Conservation (phyloP, 1,140 invertebrate genomes). For the Gonatopus flavifemur region DNA sequence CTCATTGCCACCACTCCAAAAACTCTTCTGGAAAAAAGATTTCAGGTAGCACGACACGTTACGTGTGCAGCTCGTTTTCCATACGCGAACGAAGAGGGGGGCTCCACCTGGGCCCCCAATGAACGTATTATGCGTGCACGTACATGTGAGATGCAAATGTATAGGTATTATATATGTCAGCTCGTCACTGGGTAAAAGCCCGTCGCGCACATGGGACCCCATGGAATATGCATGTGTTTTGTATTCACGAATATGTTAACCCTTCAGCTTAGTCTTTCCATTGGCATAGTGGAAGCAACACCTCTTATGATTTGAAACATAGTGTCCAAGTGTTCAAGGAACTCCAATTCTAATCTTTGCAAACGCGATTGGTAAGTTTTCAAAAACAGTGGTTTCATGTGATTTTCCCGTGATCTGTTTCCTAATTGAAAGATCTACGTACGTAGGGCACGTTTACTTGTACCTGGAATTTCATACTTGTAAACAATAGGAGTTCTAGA, state of each 20-base stretch:
- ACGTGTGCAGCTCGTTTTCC: constrained; percentile 33
- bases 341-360: too few species aligned
- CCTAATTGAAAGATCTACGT: too few species aligned
- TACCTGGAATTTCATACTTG: too few species aligned
- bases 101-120: constrained; percentile 49
- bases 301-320: too few species aligned
- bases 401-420: too few species aligned
- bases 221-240: constrained; percentile 51
- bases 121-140: constrained; percentile 29
- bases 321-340: too few species aligned
- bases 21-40: constrained; percentile 19
- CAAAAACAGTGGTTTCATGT: too few species aligned
- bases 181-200: constrained; percentile 28
- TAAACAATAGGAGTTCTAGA: too few species aligned
- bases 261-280: constrained; percentile 57
- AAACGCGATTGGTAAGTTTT: too few species aligned
- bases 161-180: background rate
- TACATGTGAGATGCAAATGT: constrained; percentile 1
- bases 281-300: constrained; percentile 53
- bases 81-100: constrained; percentile 31
- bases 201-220: constrained; percentile 42
- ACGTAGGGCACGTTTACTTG: too few species aligned
- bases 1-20: background rate
- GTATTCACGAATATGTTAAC: constrained; percentile 57
- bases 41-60: constrained; percentile 40